Base-by-base conservation (phyloP, 1,140 invertebrate genomes). In the Papilio glaucus region DNA sequence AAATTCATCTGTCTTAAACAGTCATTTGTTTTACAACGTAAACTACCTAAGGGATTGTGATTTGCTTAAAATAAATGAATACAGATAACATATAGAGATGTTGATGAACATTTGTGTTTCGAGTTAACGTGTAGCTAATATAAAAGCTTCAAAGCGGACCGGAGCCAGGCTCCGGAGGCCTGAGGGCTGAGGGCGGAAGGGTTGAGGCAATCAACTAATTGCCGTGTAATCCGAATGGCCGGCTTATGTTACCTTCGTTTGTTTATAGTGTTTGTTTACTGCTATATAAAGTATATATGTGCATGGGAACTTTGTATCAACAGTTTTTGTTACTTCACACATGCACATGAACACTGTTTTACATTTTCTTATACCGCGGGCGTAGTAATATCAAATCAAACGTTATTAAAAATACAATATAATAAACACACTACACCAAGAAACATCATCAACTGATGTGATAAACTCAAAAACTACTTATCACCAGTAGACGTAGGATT, bases 131-230 rank as follows among this genome's bases (percentile, higher is more conserved):
- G 13, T 15, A 65, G 41, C 21, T 37, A 18, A 38, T 67, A 39
- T 21, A 67, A n/a, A 39, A 21, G 10, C 33, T 6, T 39, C 61
- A 39, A 63, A 18, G 33, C 5, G 2, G 5, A 60, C 10, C 5
- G 7, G 26, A 12, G 18, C 1, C 10, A 2, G 53, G 10, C 24
- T 60, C 53, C 18, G 3, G 4, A 12, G 18, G n/a, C 0, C 15
- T 9, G 12, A 29, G n/a, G n/a, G n/a, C 72, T 29, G 33, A 53
- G 33, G 37, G 39, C 62, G 42, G 37, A 72, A 80, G 73, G 76
- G 76, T 73, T 77, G 42, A 74, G 21, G 72, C 73, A 75, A 80
- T 80, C 72, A 73, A 53, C 74, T 80, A 76, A 80, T 77, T 76
- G 76, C 63, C 72, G n/a, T 26, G 61, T 73, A 74, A 80, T 74